Evolutionary conservation across 2,113 vertebrate genomes (phyloP), one percentile per base, ranked within the genome.

Genomic region (Holacanthus passer): DNA sequence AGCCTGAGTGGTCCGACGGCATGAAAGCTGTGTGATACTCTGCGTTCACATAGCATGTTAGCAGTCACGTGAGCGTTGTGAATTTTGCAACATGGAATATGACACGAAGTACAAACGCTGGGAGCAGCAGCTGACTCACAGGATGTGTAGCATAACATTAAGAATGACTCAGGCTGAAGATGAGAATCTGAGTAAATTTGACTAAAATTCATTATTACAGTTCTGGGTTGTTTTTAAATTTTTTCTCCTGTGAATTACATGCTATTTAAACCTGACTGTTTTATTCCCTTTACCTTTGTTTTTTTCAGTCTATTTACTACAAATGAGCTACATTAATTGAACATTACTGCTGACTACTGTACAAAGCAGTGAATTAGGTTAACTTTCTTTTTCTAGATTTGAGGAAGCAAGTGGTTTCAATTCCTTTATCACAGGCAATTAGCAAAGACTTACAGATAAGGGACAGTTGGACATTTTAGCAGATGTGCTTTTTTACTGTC

Each of bases 121-220:
- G 63, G 59, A 86, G 83, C 73, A 50, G 22, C 2, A 39, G 45
- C 41, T 84, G 84, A 89, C 80, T 90, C 84, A 80, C 10, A 62
- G 53, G 29, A 62, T 64, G 47, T 48, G 72, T 24, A 74, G 60
- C 35, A 12, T 62, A 3, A 75, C 58, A 59, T 48, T 13, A 63
- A 31, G 31, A 60, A 6, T n/a, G 19, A 79, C 20, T 56, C 10
- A 31, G 19, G 35, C n/a, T 39, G 0, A 47, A 32, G 29, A 13
- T 73, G 70, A 32, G 74, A 56, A 59, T 37, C 1, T 19, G 19
- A 19, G 39, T 66, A 7, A 56, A 41, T 20, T 19, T 20, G 1
- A 31, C 13, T 17, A 20, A 50, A 74, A 56, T 5, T 39, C 16
- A 0, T 14, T 7, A 7, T 41, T 65, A 55, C 71, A 68, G 59